These are phyloP conservation scores for Limnodromus scolopaceus DNA, from an alignment of 2,797 vertebrate genomes.

Conservation along the genomic window DNA sequence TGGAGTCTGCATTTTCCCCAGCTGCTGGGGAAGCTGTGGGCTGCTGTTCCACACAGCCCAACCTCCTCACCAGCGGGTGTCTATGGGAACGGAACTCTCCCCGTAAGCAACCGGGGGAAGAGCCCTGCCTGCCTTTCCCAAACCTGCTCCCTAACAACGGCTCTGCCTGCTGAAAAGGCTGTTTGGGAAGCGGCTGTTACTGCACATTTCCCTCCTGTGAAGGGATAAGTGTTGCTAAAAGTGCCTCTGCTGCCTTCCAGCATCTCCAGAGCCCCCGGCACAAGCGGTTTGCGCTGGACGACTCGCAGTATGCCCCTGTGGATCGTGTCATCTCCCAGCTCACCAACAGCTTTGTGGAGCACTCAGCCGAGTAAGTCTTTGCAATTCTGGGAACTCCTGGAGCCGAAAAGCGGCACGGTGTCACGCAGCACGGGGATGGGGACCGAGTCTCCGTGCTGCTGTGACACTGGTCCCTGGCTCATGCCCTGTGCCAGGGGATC, in stretches of 20 bases:
- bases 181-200: not conserved
- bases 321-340: conserved; percentile 82
- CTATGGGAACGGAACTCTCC: not conserved
- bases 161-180: not conserved
- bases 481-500: not conserved
- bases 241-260: conserved; percentile 61
- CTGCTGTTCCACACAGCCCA: not conserved
- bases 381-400: not conserved
- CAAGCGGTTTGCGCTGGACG: conserved; percentile 77
- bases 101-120: not conserved
- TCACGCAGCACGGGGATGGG: rapidly evolving
- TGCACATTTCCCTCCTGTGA: not conserved
- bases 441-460: rapidly evolving
- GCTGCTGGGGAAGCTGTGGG: not conserved
- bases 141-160: not conserved
- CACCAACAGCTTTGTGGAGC: conserved; percentile 60
- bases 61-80: not conserved
- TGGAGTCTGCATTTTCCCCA: not conserved
- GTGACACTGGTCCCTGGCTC: not conserved
- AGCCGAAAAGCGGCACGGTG: not conserved
- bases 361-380: not conserved
- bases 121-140: not conserved
- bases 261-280: conserved; percentile 86
- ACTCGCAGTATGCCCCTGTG: conserved; percentile 75
- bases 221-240: not conserved